Evolutionary conservation across 2,113 vertebrate species (phyloP).

Genomic region (Cololabis saira): DNA sequence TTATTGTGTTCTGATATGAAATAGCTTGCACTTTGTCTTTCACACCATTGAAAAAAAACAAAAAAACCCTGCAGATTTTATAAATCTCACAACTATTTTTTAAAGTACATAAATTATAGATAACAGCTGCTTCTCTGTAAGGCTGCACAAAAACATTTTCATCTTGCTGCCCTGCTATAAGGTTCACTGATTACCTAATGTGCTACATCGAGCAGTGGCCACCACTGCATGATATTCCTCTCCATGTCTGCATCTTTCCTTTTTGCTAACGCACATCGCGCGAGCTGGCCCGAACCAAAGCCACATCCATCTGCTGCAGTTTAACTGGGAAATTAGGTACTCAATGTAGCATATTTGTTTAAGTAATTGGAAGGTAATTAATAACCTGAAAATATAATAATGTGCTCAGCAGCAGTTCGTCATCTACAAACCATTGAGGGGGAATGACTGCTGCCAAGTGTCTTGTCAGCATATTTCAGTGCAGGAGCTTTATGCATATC

Average conservation of each 20-base stretch:
- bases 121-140: constrained; percentile 49
- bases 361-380: constrained; percentile 84
- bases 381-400: constrained; percentile 78
- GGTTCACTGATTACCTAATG: constrained; percentile 76
- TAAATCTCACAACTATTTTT: constrained; percentile 3
- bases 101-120: constrained; percentile 46
- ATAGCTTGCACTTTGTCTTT: too few relatives aligned
- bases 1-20: too few relatives aligned
- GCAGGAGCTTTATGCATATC: constrained; percentile 38
- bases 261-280: constrained; percentile 39
- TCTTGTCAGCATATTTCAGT: constrained; percentile 48
- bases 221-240: constrained; percentile 49
- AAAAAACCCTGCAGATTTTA: too few relatives aligned
- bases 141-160: constrained; percentile 32
- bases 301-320: constrained; percentile 79
- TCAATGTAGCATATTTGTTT: constrained; percentile 84
- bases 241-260: constrained; percentile 27
- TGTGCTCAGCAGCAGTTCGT: constrained; percentile 51
- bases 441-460: constrained; percentile 37
- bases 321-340: constrained; percentile 81
- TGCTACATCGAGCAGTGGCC: constrained; percentile 54
- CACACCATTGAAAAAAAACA: too few relatives aligned
- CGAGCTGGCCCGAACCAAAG: constrained; percentile 26
- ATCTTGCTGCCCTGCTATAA: constrained; percentile 29
- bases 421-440: constrained; percentile 46